Base-by-base conservation (phyloP, 2,888 invertebrate genomes). In the Caenorhabditis angaria region DNA sequence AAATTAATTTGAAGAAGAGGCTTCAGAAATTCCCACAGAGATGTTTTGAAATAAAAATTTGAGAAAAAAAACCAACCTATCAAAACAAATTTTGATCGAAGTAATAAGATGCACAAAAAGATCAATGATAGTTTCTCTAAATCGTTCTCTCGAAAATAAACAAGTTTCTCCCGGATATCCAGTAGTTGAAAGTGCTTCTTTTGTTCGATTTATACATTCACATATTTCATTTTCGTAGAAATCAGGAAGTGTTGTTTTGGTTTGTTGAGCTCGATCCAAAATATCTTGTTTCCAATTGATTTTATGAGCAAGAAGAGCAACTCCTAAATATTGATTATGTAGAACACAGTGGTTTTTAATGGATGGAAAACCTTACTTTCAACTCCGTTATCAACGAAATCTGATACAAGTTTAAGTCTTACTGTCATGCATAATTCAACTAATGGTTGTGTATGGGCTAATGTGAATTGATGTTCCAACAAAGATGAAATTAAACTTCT, bases 221-320 rank as follows among this genome's bases (percentile, higher is more conserved):
- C 80, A 81, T 8, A 85, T 67, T 82, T 86, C 83, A 55, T 83
- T 83, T 58, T 87, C 86, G 62, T 80, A 87, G 28, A 84, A 75
- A 63, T 87, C 87, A 0, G 87, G 87, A 29, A 88, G 70, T 12
- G 74, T 65, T 1, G 87, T 88, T 47, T 85, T 85, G n/a, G 82
- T 68, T 22, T 78, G 70, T 27, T 78, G 72, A 2, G 76, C 76
- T 29, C 70, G 55, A 24, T 83, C 83, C 28, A 82, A 64, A 50
- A 78, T 72, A 51, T 85, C 84, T 54, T 85, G 76, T 47, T 83
- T 80, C 87, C 87, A 87, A 56, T 77, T 84, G 61, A 87, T 87
- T 55, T 82, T 81, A 10, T 69, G 65, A 14, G 75, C 80, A 50
- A 87, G 71, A 18, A 61, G 29, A n/a, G 69, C 70, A 22, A 80